Conservation (phyloP, 2,113 vertebrate genomes). For the Nicator chloris region DNA sequence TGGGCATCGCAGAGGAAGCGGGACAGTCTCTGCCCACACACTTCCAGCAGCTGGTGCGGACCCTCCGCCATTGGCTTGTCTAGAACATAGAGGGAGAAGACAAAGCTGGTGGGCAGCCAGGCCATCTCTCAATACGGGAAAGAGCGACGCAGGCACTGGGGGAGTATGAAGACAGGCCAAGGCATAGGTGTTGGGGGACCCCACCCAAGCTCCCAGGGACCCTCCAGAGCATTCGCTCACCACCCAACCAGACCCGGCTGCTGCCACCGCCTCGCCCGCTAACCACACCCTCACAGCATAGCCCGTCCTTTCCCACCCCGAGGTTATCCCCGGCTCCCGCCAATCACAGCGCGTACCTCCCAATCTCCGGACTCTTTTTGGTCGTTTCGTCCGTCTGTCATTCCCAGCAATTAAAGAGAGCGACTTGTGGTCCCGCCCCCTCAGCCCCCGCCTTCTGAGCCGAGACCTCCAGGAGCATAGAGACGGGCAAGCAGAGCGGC, state of each 20-base stretch:
- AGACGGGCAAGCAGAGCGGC: rapidly evolving
- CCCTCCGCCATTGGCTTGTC: constrained; percentile 63
- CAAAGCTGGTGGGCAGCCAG: no score
- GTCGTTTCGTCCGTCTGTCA: rapidly evolving
- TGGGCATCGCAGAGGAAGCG: constrained; percentile 76
- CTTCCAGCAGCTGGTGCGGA: constrained; percentile 71
- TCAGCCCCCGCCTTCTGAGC: neutral
- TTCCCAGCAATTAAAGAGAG: rapidly evolving
- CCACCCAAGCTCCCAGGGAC: no score
- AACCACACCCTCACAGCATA: rapidly evolving
- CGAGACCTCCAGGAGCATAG: neutral
- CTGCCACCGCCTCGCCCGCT: rapidly evolving
- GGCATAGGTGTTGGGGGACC: rapidly evolving
- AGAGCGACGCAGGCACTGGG: rapidly evolving
- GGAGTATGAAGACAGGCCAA: rapidly evolving
- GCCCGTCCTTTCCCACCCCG: rapidly evolving
- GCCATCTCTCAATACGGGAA: rapidly evolving
- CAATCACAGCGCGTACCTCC: neutral
- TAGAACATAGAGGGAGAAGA: neutral
- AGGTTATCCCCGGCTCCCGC: rapidly evolving
- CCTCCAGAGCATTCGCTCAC: no score
- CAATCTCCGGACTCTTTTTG: rapidly evolving
- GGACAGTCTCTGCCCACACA: constrained; percentile 77
- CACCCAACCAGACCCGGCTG: rapidly evolving
- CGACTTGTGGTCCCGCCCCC: neutral